These are phyloP conservation scores for Agelastica alni DNA, from an alignment of 2,888 invertebrate species.

Conservation along the genomic window DNA sequence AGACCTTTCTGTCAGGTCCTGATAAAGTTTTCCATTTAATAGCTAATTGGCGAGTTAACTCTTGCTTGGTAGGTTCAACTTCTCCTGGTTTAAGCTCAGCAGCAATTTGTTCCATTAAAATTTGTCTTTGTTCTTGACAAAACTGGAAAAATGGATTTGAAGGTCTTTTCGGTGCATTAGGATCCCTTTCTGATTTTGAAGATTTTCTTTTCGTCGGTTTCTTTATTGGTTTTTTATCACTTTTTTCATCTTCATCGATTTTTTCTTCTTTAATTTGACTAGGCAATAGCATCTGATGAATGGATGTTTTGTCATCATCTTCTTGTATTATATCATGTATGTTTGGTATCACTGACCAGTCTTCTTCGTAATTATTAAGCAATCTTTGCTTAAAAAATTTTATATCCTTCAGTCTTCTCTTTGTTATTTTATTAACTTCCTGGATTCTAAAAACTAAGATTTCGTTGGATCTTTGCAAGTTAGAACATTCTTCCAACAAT, in stretches of 20 bases:
- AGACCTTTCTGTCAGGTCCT: slow-evolving; percentile 73
- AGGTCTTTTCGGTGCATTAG: slow-evolving; percentile 77
- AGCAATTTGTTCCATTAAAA: slow-evolving; percentile 68
- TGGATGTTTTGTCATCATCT: slow-evolving; percentile 60
- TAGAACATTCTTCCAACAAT: slow-evolving; percentile 73
- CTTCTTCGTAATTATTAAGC: slow-evolving; percentile 71
- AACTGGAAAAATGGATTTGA: slow-evolving; percentile 83
- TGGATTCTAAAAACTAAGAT: slow-evolving; percentile 68
- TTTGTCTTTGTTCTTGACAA: slow-evolving; percentile 77
- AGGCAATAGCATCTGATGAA: slow-evolving; percentile 40
- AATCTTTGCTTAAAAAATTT: slow-evolving; percentile 70
- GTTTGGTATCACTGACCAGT: slow-evolving; percentile 59
- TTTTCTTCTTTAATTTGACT: slow-evolving; percentile 51
- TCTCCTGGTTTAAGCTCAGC: slow-evolving; percentile 64
- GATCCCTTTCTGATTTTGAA: slow-evolving; percentile 64
- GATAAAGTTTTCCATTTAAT: slow-evolving; percentile 74
- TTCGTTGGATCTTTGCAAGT: slow-evolving; percentile 77
- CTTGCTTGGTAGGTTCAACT: slow-evolving; percentile 73
- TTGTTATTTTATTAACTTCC: slow-evolving; percentile 70
- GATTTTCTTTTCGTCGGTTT: slow-evolving; percentile 60
- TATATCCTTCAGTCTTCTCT: slow-evolving; percentile 70
- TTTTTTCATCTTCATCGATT: slow-evolving; percentile 47
- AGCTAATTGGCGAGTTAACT: slow-evolving; percentile 74
- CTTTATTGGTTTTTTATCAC: slow-evolving; percentile 47
- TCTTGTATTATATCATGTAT: slow-evolving; percentile 50